Percentiles rank a stretch among this genome's conserved stretches.
These are phyloP conservation scores for Polyboroides typus DNA, from an alignment of 2,797 vertebrate genomes.

Conservation along the genomic window DNA sequence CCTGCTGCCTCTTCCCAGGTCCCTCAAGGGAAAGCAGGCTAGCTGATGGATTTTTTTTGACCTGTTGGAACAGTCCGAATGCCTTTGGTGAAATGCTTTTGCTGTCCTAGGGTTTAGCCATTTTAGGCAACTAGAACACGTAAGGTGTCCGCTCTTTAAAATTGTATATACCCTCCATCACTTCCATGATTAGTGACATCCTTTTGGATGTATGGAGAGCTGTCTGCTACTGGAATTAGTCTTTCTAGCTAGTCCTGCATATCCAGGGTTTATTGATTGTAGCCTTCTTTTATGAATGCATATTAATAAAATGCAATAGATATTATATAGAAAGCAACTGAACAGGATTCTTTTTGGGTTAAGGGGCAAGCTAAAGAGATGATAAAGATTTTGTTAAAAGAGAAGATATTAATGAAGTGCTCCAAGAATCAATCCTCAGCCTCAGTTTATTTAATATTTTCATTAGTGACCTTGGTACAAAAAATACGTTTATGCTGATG, in stretches of 20 bases:
- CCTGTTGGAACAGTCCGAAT: background rate
- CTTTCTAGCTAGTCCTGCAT: background rate
- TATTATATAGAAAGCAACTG: background rate
- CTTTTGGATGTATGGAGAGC: background rate
- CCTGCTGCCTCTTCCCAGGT: background rate
- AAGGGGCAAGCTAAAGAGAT: background rate
- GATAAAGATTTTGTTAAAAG: background rate
- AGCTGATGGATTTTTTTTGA: background rate
- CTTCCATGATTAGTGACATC: background rate
- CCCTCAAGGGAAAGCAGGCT: background rate
- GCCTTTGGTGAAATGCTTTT: background rate
- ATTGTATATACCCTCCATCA: too few relatives aligned
- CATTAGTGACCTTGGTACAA: background rate
- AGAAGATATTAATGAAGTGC: background rate
- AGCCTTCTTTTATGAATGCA: background rate
- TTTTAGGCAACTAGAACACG: background rate
- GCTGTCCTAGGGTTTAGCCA: background rate
- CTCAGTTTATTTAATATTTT: background rate
- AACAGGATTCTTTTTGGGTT: background rate
- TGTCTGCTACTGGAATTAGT: background rate
- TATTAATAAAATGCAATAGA: background rate
- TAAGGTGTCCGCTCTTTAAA: background rate
- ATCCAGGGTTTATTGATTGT: background rate
- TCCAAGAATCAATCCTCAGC: background rate
- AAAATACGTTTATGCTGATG: background rate